These are phyloP conservation scores for Pteronura brasiliensis DNA, from an alignment of 2,113 vertebrate species.

Conservation along the genomic window DNA sequence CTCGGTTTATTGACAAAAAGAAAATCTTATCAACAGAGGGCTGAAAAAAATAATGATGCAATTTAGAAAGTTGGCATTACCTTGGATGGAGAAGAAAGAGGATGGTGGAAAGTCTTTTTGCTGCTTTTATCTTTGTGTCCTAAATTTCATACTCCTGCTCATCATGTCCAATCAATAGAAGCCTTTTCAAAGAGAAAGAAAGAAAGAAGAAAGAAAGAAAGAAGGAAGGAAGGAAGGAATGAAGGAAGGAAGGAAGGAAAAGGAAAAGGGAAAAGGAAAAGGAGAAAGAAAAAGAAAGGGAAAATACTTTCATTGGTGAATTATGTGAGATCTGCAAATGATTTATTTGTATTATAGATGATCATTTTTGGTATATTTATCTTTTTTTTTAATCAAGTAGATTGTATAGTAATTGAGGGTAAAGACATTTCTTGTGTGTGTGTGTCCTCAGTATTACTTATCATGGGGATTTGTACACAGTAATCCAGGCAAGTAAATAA, in stretches of 20 bases:
- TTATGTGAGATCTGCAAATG: background rate
- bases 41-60: background rate
- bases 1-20: background rate
- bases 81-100: background rate
- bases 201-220: too few relatives aligned
- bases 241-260: too few relatives aligned
- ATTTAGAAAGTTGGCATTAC: background rate
- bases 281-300: too few relatives aligned
- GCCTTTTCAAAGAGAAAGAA: background rate
- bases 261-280: background rate
- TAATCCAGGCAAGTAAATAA: background rate
- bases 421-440: background rate
- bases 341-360: background rate
- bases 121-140: background rate
- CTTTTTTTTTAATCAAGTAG: background rate
- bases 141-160: background rate
- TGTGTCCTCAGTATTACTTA: background rate
- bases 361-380: background rate
- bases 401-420: background rate
- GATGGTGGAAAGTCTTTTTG: background rate
- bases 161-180: background rate
- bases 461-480: background rate
- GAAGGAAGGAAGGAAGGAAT: too few relatives aligned
- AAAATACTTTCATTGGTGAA: background rate
- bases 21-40: background rate